Conservation (phyloP, 2,113 vertebrate genomes). For the Oceanodroma tethys region DNA sequence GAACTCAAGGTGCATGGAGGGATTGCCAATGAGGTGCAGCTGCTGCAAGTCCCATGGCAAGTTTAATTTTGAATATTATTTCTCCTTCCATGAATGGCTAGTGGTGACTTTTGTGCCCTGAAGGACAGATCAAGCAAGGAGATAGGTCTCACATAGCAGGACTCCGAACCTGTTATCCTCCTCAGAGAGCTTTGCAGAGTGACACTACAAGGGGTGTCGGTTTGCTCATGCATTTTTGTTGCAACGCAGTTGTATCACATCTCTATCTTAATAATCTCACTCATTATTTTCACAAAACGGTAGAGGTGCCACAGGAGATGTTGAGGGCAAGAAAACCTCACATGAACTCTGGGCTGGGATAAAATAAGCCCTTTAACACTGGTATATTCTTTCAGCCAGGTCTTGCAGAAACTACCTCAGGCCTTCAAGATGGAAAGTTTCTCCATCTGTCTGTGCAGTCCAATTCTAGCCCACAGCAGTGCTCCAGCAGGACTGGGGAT, state of each 20-base stretch:
- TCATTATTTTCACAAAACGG: not conserved
- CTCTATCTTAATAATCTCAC: not conserved
- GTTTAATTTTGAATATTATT: not conserved
- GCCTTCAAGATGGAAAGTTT: not conserved
- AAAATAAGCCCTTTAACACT: not conserved
- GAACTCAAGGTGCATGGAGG: not conserved
- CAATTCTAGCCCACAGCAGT: not conserved
- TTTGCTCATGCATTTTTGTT: not conserved
- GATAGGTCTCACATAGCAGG: not conserved
- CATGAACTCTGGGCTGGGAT: not conserved
- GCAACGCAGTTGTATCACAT: not conserved
- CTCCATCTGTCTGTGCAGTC: not conserved
- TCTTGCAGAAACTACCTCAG: not conserved
- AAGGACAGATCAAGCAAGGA: not conserved
- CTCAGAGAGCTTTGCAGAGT: not conserved
- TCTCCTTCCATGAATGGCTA: not conserved
- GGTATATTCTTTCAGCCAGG: not conserved
- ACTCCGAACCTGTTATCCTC: not conserved
- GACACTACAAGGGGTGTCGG: fast-evolving
- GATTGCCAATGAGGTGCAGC: not conserved
- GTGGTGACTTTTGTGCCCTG: not conserved
- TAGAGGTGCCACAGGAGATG: not conserved
- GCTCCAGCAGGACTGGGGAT: not conserved
- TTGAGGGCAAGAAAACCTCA: not conserved
- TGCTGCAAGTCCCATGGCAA: not conserved